Conservation (phyloP, 2,888 invertebrate species). For the Pollenia amentaria region DNA sequence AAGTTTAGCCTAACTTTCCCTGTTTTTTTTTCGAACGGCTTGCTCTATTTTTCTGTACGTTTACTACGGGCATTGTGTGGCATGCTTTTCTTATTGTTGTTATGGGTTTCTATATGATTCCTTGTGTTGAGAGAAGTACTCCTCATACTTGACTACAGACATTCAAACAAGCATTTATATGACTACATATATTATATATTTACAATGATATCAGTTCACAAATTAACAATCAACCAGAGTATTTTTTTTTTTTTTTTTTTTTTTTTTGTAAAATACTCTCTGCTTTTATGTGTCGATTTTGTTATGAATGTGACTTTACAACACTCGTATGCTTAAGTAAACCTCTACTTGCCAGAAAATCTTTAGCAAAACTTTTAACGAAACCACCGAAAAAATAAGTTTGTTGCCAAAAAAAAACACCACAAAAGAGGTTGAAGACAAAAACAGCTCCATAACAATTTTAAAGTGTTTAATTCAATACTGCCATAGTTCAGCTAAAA, state of each 20-base stretch:
- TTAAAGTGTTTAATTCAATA: conserved; percentile 72
- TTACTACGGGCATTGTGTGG: conserved; percentile 1
- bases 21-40: background rate
- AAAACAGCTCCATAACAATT: conserved; percentile 49
- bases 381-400: conserved; percentile 8
- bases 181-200: conserved; percentile 17
- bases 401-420: conserved; percentile 48
- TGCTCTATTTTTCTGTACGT: background rate
- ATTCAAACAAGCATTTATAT: background rate
- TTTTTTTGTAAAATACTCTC: conserved; percentile 76
- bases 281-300: conserved; percentile 78
- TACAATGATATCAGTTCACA: conserved; percentile 81
- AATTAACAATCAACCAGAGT: conserved; percentile 81
- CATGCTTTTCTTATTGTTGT: conserved; percentile 33
- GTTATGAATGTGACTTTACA: conserved; percentile 65
- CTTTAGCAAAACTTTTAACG: background rate
- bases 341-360: conserved; percentile 44
- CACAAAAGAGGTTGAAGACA: conserved; percentile 36
- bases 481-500: conserved; percentile 68
- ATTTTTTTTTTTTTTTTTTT: conserved; percentile 37
- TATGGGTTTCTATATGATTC: background rate
- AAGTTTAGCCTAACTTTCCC: too few species aligned
- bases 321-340: conserved; percentile 33
- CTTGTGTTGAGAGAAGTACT: conserved; percentile 20
- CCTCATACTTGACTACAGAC: conserved; percentile 2